Evolutionary conservation across 2,888 invertebrate genomes (phyloP), one percentile per base, ranked within the genome.

Genomic region (Odontothrips loti): DNA sequence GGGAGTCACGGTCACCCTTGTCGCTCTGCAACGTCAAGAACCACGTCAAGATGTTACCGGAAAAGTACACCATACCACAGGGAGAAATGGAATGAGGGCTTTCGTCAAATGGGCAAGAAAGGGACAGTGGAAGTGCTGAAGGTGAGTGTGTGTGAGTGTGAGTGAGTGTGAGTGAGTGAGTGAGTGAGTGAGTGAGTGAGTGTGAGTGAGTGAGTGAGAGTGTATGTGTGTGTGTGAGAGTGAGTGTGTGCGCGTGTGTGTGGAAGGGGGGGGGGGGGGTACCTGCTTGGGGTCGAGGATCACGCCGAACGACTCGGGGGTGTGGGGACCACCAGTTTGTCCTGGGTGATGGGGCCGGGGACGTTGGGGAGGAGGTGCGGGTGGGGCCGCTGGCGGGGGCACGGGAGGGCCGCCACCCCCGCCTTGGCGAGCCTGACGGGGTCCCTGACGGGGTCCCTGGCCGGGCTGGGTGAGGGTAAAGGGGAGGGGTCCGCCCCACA

Each of bases 281-380:
- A 75, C 23, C 23, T 27, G 23, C 68, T 75, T 6, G 6, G n/a
- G 17, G 58, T 17, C 17, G 15, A 0, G n/a, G 6, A n/a, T 6
- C 58, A 15, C 58, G 58, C 17, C 58, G 20, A 8, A 11, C 12
- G 90, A 6, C 89, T 90, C 82, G 90, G 78, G 84, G 85, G 83
- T 82, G 91, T 91, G 75, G 90, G 90, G 0, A 91, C 90, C 84
- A 90, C 91, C 27, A 91, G 87, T 83, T 90, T 90, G 81, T 91
- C 91, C 82, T 90, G 89, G 0, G 91, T 91, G 15, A 91, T 90
- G 1, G 91, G 91, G 27, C 90, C 90, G 0, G 91, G 90, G n/a
- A 90, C 89, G 82, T 88, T 88, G 81, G 90, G 87, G 43, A 86
- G 85, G 23, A 87, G 86, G 47, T 88, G 78, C 51, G 48, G 84